phyloP scores from a whole-genome alignment of 2,888 invertebrate species.

The Dysmachus trigonus region DNA sequence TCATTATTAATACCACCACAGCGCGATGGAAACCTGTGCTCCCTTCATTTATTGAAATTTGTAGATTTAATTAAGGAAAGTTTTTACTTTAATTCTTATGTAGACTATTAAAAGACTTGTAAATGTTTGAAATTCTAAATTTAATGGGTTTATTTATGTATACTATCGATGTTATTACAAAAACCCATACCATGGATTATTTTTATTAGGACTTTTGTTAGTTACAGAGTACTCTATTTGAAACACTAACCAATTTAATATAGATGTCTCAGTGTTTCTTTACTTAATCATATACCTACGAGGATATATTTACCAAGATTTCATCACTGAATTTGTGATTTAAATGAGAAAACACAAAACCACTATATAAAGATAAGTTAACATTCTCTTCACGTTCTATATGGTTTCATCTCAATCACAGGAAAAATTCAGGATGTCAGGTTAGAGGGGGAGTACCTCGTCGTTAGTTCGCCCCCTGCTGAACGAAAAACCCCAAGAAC shows the following conservation, averaged over 20 bases:
- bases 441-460: background rate
- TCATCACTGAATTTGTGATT: background rate
- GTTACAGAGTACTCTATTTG: background rate
- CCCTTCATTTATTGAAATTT: background rate
- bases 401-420: conserved; percentile 10
- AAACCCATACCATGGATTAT: no score
- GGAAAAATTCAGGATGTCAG: background rate
- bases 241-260: background rate
- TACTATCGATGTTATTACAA: no score
- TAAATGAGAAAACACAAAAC: background rate
- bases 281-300: background rate
- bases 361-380: background rate
- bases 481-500: conserved; percentile 36
- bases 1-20: background rate
- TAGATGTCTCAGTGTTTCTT: background rate
- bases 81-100: background rate
- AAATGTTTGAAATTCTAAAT: no score
- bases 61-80: background rate
- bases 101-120: no score
- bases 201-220: no score
- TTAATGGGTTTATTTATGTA: no score
- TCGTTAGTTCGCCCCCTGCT: conserved; percentile 27
- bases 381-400: conserved; percentile 14
- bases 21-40: background rate
- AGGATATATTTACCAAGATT: background rate